Percentiles rank a stretch among this genome's conserved stretches.
Evolutionary conservation across 2,888 invertebrate genomes (phyloP).

Genomic region (Nemurella pictetii): DNA sequence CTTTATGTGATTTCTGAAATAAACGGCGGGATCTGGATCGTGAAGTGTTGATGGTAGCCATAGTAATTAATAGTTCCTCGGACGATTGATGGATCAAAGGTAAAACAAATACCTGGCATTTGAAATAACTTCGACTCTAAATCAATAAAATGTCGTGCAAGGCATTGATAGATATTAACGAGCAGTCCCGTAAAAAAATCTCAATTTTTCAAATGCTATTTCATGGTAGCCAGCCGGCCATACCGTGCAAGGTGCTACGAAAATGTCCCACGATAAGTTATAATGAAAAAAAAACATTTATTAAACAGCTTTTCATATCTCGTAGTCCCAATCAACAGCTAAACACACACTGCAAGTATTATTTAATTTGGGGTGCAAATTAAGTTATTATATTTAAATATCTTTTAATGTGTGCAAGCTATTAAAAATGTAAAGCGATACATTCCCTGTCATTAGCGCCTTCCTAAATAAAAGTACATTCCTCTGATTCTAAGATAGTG

Average conservation of each 20-base stretch:
- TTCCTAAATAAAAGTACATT: not conserved
- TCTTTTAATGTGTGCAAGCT: not conserved
- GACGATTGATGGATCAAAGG: constrained; percentile 5
- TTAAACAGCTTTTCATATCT: not conserved
- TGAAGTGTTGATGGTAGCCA: not conserved
- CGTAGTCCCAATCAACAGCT: not conserved
- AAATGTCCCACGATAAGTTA: too few species aligned
- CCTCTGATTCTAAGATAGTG: not conserved
- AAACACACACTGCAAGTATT: too few species aligned
- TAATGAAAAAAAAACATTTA: not conserved
- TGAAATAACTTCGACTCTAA: not conserved
- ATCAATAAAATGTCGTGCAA: not conserved
- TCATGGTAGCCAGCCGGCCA: too few species aligned
- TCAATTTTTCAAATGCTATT: not conserved
- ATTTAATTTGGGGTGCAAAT: not conserved
- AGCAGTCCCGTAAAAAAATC: not conserved
- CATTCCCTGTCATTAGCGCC: not conserved
- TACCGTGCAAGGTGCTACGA: too few species aligned
- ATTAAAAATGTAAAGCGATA: not conserved
- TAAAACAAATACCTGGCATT: not conserved
- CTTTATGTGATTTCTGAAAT: not conserved
- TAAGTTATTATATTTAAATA: not conserved
- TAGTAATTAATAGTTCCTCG: not conserved
- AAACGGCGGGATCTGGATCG: not conserved
- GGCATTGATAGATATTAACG: not conserved